Percentiles rank a stretch among this genome's conserved stretches.
phyloP scores from a whole-genome alignment of 2,113 vertebrate genomes.

The Connochaetes taurinus region DNA sequence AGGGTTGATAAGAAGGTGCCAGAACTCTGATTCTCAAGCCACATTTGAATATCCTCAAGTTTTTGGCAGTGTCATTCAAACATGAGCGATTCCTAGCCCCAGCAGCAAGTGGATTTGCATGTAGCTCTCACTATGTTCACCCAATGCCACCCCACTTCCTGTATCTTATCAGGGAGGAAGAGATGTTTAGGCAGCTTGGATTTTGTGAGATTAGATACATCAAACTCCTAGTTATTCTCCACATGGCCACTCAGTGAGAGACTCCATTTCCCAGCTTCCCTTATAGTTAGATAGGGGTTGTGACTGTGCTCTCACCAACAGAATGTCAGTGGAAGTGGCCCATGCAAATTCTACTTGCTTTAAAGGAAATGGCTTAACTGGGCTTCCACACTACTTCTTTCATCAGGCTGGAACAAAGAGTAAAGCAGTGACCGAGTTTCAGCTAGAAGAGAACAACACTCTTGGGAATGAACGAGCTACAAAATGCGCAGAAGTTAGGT shows the following conservation, averaged over 20 bases:
- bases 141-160: not conserved
- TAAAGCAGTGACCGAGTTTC: not conserved
- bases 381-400: not conserved
- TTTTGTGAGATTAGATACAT: not conserved
- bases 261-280: not conserved
- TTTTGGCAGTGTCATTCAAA: not conserved
- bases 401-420: not conserved
- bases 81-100: not conserved
- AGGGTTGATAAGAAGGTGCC: not conserved
- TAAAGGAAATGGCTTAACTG: not conserved
- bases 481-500: not conserved
- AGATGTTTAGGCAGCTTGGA: not conserved
- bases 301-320: not conserved
- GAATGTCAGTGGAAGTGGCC: not conserved
- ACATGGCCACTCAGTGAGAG: not conserved
- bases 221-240: not conserved
- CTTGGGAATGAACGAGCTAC: not conserved
- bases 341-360: not conserved
- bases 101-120: not conserved
- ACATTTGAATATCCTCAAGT: not conserved
- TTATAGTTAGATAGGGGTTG: not conserved
- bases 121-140: not conserved
- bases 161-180: not conserved
- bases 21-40: not conserved
- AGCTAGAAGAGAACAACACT: not conserved